Evolutionary conservation across 64 coral and sea anemone genomes (phyloP).

Genomic region (Orbicella faveolata): DNA sequence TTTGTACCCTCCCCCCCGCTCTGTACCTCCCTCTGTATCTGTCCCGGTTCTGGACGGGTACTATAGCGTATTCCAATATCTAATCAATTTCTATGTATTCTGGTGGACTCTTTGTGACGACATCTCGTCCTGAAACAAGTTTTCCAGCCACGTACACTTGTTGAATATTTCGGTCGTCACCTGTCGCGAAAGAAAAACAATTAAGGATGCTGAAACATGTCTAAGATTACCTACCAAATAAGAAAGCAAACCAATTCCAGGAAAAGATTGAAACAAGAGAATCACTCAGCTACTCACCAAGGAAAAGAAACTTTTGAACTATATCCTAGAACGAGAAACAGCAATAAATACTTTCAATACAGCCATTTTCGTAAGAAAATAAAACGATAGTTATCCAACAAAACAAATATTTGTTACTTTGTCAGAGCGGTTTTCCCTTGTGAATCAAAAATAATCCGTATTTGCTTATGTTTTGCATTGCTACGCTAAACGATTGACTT

Average conservation of each 20-base stretch:
- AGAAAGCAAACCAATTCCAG: background rate
- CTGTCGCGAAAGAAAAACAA: conserved; percentile 19
- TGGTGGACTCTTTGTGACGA: background rate
- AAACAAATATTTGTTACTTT: too few species aligned
- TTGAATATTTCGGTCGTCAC: conserved; percentile 61
- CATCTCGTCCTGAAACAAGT: conserved; percentile 36
- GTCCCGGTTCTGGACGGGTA: background rate
- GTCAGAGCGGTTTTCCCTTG: too few species aligned
- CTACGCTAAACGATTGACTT: too few species aligned
- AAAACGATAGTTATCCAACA: too few species aligned
- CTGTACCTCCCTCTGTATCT: background rate
- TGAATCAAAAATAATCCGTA: too few species aligned
- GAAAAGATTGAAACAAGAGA: background rate
- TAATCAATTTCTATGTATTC: background rate
- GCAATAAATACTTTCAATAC: background rate
- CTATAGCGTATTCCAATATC: background rate
- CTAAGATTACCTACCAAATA: background rate
- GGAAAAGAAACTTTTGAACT: conserved; percentile 27
- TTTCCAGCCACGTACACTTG: conserved; percentile 56
- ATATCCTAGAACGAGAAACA: conserved; percentile 7
- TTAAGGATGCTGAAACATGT: background rate
- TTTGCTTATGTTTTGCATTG: too few species aligned
- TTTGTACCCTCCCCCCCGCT: too few species aligned
- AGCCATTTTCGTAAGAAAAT: too few species aligned
- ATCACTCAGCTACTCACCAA: background rate